phyloP scores from a whole-genome alignment of 2,888 invertebrate genomes.

The Criorhina ranunculi region DNA sequence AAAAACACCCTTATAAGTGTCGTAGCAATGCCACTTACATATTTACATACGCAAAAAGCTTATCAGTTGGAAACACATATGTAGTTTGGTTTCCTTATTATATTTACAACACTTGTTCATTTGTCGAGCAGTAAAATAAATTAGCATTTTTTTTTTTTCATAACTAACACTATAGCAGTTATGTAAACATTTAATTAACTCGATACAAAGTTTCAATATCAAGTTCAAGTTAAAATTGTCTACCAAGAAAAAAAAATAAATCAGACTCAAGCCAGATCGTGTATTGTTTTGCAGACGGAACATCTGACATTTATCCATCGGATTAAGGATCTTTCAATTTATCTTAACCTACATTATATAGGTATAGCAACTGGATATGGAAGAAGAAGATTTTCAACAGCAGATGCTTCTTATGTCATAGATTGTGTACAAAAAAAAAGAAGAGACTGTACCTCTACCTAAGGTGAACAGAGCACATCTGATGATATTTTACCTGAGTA shows the following conservation, averaged over 20 bases:
- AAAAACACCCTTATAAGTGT: not conserved
- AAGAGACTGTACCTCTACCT: conserved; percentile 14
- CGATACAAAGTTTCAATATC: not conserved
- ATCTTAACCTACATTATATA: not conserved
- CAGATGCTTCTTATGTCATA: conserved; percentile 6
- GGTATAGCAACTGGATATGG: no score
- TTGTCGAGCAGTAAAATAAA: not conserved
- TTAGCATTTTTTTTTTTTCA: no score
- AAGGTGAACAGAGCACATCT: not conserved
- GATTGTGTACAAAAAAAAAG: not conserved
- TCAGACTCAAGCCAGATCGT: not conserved
- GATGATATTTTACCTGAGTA: conserved; percentile 14
- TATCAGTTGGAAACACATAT: not conserved
- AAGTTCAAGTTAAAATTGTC: conserved; percentile 1
- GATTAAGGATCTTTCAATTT: conserved; percentile 5
- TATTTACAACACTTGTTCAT: not conserved
- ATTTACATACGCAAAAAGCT: not conserved
- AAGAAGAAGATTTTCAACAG: not conserved
- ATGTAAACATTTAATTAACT: not conserved
- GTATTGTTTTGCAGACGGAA: not conserved
- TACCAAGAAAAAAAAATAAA: not conserved
- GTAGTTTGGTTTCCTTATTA: not conserved
- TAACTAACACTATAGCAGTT: not conserved
- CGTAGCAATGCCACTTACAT: not conserved
- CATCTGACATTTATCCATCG: conserved; percentile 16